These are phyloP conservation scores for Chrysocyon brachyurus DNA, from an alignment of 2,797 vertebrate species.

Conservation along the genomic window DNA sequence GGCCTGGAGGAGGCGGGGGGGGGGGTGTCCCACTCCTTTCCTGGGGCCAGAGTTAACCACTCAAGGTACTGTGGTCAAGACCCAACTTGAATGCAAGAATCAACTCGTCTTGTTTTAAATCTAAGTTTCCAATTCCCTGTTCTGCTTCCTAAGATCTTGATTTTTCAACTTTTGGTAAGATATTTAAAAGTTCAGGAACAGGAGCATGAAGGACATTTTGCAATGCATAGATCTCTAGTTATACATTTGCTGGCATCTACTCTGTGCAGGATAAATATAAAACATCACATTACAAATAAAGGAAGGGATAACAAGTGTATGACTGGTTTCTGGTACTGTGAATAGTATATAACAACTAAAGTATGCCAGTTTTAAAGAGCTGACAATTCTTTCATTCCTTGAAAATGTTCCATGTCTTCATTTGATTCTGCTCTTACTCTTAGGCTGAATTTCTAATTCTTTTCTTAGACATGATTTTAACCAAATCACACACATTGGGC, in stretches of 20 bases:
- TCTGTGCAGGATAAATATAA: background rate
- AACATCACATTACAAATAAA: background rate
- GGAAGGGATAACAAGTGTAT: background rate
- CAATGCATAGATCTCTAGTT: background rate
- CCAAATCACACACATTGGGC: background rate
- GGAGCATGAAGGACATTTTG: background rate
- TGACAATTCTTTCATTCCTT: background rate
- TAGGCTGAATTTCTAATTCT: constrained; percentile 20
- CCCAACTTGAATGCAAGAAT: background rate
- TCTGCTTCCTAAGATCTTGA: background rate
- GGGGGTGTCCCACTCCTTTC: background rate
- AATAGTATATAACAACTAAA: background rate
- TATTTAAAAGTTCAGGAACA: background rate
- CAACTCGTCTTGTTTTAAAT: background rate
- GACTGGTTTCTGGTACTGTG: background rate
- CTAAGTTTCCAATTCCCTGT: background rate
- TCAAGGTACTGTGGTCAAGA: background rate
- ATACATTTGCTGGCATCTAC: background rate
- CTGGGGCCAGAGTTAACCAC: background rate
- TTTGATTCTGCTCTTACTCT: constrained; percentile 11
- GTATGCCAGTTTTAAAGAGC: background rate
- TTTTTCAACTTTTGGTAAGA: background rate
- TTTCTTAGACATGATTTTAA: background rate
- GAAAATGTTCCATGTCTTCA: background rate
- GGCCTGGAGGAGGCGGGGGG: too few relatives aligned